Conservation (phyloP, 1,140 invertebrate species). For the Nixonia krombeini region DNA sequence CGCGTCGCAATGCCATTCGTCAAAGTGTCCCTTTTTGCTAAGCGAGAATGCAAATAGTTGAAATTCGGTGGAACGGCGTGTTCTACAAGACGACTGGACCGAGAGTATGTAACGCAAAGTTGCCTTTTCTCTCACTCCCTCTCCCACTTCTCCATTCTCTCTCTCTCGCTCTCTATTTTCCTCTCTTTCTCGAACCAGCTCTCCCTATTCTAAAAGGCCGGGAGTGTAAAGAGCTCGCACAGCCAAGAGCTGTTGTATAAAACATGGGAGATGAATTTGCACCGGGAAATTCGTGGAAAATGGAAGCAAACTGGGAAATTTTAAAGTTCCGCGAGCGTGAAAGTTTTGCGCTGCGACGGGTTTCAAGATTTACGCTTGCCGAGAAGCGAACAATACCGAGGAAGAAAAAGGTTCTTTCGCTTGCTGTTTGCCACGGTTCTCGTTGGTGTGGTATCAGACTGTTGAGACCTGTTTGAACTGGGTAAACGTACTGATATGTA, state of each 20-base stretch:
- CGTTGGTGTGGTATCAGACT: too few relatives aligned
- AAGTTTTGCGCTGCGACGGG: constrained; percentile 36
- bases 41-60: neutral
- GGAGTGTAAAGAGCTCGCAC: too few relatives aligned
- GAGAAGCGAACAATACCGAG: constrained; percentile 23
- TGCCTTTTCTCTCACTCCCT: too few relatives aligned
- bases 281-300: constrained; percentile 38
- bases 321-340: constrained; percentile 39
- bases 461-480: too few relatives aligned
- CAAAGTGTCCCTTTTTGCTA: constrained; percentile 17
- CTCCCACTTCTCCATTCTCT: neutral
- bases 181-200: too few relatives aligned
- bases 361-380: constrained; percentile 32
- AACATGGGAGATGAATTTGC: constrained; percentile 33
- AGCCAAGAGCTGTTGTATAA: constrained; percentile 37
- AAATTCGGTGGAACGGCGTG: constrained; percentile 7
- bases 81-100: too few relatives aligned
- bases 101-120: too few relatives aligned
- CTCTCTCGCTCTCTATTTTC: neutral
- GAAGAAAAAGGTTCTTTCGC: too few relatives aligned
- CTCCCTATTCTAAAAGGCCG: too few relatives aligned
- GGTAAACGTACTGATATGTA: too few relatives aligned
- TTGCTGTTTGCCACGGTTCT: too few relatives aligned
- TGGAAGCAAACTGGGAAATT: constrained; percentile 27
- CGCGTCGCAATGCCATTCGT: constrained; percentile 22